Evolutionary conservation across 1,140 invertebrate species (phyloP), one percentile per base, ranked within the genome.

Genomic region (Brachionus koreanus): DNA sequence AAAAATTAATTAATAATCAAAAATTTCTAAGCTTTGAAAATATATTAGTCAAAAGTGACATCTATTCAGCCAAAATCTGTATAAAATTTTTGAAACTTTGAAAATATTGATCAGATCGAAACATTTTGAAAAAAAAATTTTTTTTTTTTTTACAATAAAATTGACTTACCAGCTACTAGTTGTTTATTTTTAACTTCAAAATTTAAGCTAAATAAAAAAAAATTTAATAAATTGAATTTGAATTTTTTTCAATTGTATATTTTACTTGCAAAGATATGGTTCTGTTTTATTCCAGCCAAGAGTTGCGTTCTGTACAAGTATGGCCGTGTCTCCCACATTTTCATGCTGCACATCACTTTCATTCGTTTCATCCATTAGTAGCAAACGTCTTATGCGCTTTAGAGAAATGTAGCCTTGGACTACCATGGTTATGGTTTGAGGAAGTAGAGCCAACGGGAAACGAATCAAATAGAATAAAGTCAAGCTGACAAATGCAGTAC

Each of bases 381-480:
- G 6, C 16, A 82, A 82, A 23, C 49, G 63, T 67, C 42, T 67
- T 12, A 82, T 69, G n/a, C 79, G 33, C 46, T 82, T 82, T 39
- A 82, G 49, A 13, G 79, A 67, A 33, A 82, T 35, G 12, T 79
- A 79, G 37, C 49, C 79, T 72, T 82, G 79, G 16, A 67, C 43
- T n/a, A 72, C 49, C 79, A 82, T 65, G 23, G 87, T 87, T 82
- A 91, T 89, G 35, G 91, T 85, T 85, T 90, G 89, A 4, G 91
- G 91, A 49, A 92, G 85, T 84, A 91, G 89, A 39, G 87, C 86
- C 76, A 92, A 90, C 85, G 97, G 95, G 88, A 97, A 96, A 86
- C 96, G 92, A 84, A 99, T 92, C 85, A 98, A 95, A 90, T 98
- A 98, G 91, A 99, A 98, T 85, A 98, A 92, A 86, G 96, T 94